Evolutionary conservation across 1,140 invertebrate species (phyloP), one percentile per base, ranked within the genome.

Genomic region (Diabrotica undecimpunctata): DNA sequence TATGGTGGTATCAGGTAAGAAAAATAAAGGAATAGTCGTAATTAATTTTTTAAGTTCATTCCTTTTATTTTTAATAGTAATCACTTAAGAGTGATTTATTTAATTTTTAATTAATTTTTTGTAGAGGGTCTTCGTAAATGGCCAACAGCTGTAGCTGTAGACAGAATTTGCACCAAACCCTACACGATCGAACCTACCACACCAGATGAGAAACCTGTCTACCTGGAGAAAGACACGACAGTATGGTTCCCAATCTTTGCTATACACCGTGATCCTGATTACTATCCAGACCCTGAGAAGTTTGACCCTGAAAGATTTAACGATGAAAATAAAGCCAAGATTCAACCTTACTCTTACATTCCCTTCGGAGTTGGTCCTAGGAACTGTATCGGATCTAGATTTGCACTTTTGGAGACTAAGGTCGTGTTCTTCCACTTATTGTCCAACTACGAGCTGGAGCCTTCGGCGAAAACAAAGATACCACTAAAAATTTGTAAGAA

Each of bases 281-380:
- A 73, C 38, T 74, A 56, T 64, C 66, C 67, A 11, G 38, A 72
- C 35, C 73, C 73, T 4, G 63, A 66, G n/a, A 66, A 66, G 56
- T 73, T 73, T 37, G 63, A 71, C 57, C 71, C 73, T 5, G 71
- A 70, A 39, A 61, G 72, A 53, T 74, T 74, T 65, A 69, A 58
- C 12, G 69, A 70, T 57, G 67, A 69, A 58, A 74, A 74, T 53
- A 71, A 66, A 66, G 39, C 59, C 4, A 71, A 70, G 10, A 76
- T 84, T 60, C 79, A 76, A 64, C 78, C 72, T 2, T 80, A 77
- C 64, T 66, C 79, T 7, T 86, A 80, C 72, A 73, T 87, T n/a
- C 85, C 86, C 5, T 87, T 87, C 72, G 84, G 83, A 8, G 78
- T 80, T 50, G 84, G 84, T 5, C 79, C 80, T 5, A 75, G 83